Base-by-base conservation (phyloP, 2,797 vertebrate species). In the Microcaecilia unicolor region DNA sequence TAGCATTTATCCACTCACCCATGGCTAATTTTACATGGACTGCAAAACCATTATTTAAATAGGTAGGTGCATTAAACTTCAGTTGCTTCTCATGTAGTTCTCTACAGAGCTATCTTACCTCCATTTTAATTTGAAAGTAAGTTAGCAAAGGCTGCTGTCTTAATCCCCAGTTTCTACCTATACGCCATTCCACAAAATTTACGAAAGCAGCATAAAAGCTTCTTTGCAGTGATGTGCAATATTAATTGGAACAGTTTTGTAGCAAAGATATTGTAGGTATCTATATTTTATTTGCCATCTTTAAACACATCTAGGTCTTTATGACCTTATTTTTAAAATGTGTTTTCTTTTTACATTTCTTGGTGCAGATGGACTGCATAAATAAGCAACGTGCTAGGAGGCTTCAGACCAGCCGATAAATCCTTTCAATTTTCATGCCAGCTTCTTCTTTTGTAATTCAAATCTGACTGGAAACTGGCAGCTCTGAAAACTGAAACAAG, bases 361-460 rank as follows among this genome's bases (percentile, higher is more conserved):
- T 72, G 72, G 76, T 81, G 84, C 84, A 88, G 85, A 86, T 85
- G 83, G 84, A 85, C 83, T 86, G 84, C 80, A 84, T 86, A 84
- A 86, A 88, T 88, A 88, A 88, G 84, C 84, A 82, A 79, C 83
- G 74, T 81, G 84, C 83, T 84, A 82, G 84, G 78, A 87, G 84
- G 82, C 80, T 88, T 83, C 84, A 85, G 81, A 87, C 85, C 79
- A 84, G 82, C 83, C 78, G 85, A 88, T 88, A 88, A 87, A 86
- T 82, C 83, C 78, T 86, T 88, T 88, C 85, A 86, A 88, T 88
- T 88, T 88, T 84, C 85, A 87, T 88, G 85, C 85, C 85, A 88
- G 85, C 85, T 86, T 87, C 85, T 88, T 85, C 82, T 82, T 88
- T 88, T 88, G 85, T 88, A 87, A 88, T 88, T 88, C 84, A 88